Conservation (phyloP, 1,140 invertebrate species). For the Ditylenchus dipsaci region DNA sequence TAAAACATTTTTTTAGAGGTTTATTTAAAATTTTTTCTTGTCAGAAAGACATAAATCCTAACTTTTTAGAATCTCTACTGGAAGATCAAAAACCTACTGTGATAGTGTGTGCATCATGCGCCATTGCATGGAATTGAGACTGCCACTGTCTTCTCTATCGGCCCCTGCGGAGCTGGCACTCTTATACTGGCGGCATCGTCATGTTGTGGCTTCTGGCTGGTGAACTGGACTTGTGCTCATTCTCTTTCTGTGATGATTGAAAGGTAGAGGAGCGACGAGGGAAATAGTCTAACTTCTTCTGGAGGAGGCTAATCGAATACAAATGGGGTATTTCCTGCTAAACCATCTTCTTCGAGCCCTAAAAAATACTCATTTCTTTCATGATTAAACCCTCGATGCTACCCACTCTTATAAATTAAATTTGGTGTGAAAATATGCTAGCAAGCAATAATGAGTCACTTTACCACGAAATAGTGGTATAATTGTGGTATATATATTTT, state of each 20-base stretch:
- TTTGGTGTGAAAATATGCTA: too few species aligned
- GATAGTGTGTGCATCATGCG: neutral
- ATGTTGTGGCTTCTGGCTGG: neutral
- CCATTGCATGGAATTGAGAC: neutral
- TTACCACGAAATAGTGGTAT: too few species aligned
- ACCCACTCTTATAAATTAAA: too few species aligned
- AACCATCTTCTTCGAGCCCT: conserved; percentile 51
- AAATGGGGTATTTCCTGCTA: conserved; percentile 53
- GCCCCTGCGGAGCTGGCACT: neutral
- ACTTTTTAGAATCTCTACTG: too few species aligned
- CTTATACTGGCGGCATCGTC: neutral
- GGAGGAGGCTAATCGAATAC: conserved; percentile 43
- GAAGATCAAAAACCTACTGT: neutral
- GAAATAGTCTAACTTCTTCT: neutral
- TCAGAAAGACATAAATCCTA: too few species aligned
- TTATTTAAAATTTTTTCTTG: too few species aligned
- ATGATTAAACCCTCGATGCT: too few species aligned
- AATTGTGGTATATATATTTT: too few species aligned
- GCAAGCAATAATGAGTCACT: too few species aligned
- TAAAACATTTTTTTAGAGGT: too few species aligned
- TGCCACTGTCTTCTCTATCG: neutral
- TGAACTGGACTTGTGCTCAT: neutral
- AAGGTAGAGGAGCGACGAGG: neutral
- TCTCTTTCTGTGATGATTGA: neutral
- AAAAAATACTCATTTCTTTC: too few species aligned